These are phyloP conservation scores for Eudasyphora cyanicolor DNA, from an alignment of 2,888 invertebrate species.

Conservation along the genomic window DNA sequence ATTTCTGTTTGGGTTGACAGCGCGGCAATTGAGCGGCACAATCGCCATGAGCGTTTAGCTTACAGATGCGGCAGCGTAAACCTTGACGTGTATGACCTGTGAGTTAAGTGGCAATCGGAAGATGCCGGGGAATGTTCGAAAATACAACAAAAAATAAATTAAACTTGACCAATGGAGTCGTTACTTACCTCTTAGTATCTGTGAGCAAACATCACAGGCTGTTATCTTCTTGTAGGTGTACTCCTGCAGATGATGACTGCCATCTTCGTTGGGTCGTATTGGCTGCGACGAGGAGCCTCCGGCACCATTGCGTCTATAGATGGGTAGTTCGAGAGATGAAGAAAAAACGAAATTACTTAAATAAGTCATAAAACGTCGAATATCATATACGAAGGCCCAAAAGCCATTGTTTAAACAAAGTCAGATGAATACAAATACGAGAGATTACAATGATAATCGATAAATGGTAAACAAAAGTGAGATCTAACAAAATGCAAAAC, in stretches of 20 bases:
- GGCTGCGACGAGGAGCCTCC: conserved; percentile 81
- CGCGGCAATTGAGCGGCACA: conserved; percentile 91
- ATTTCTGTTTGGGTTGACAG: conserved; percentile 91
- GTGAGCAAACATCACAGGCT: conserved; percentile 95
- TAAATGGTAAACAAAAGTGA: background rate
- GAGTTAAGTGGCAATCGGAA: background rate
- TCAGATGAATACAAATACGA: background rate
- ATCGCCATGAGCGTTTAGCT: conserved; percentile 94
- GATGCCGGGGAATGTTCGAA: background rate
- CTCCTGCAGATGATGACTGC: conserved; percentile 92
- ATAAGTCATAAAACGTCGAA: too few relatives aligned
- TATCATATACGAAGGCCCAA: background rate
- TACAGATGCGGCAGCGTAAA: conserved; percentile 92
- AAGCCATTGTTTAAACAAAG: background rate
- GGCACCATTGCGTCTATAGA: conserved; percentile 86
- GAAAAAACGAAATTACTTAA: background rate
- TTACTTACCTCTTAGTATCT: conserved; percentile 91
- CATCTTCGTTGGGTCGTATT: conserved; percentile 78
- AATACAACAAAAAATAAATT: background rate
- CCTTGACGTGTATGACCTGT: conserved; percentile 95
- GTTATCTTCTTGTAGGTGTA: conserved; percentile 98
- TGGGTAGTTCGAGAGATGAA: background rate
- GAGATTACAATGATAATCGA: background rate
- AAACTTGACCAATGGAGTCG: too few relatives aligned
- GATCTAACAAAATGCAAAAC: background rate